Conservation (phyloP, 1,140 invertebrate species). For the Euura saliciscinereae region DNA sequence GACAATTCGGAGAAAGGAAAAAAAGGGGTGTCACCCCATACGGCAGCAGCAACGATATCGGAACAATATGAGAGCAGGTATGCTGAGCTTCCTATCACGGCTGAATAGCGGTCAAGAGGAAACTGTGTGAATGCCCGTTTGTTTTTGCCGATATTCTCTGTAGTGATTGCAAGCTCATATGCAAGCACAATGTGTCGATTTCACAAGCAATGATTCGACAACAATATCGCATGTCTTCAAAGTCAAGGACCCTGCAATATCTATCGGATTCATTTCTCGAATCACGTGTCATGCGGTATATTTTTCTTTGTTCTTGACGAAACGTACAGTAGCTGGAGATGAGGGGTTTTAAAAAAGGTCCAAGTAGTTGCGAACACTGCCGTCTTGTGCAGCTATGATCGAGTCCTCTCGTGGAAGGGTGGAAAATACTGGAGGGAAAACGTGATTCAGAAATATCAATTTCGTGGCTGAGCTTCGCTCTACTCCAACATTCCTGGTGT, state of each 20-base stretch:
- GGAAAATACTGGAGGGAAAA: neutral
- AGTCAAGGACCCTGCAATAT: too few species aligned
- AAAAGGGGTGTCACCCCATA: neutral
- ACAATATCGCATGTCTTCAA: too few species aligned
- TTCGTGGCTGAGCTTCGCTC: neutral
- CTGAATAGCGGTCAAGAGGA: too few species aligned
- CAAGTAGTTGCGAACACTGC: neutral
- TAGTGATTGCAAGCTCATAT: too few species aligned
- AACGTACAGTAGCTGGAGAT: neutral
- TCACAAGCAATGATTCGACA: too few species aligned
- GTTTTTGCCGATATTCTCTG: too few species aligned
- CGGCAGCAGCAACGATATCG: neutral
- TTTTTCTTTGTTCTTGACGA: too few species aligned
- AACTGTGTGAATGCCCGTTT: too few species aligned
- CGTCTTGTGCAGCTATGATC: neutral
- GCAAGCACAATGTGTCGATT: too few species aligned
- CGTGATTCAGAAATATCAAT: slow-evolving; percentile 6
- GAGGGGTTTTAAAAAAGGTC: neutral
- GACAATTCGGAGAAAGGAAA: neutral
- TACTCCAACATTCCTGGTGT: neutral
- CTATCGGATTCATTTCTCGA: too few species aligned
- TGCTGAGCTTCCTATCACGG: too few species aligned
- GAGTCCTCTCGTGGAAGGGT: neutral
- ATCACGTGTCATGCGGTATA: too few species aligned
- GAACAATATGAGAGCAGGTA: neutral